These are phyloP conservation scores for Silurus glanis DNA, from an alignment of 2,113 vertebrate genomes.

Conservation along the genomic window DNA sequence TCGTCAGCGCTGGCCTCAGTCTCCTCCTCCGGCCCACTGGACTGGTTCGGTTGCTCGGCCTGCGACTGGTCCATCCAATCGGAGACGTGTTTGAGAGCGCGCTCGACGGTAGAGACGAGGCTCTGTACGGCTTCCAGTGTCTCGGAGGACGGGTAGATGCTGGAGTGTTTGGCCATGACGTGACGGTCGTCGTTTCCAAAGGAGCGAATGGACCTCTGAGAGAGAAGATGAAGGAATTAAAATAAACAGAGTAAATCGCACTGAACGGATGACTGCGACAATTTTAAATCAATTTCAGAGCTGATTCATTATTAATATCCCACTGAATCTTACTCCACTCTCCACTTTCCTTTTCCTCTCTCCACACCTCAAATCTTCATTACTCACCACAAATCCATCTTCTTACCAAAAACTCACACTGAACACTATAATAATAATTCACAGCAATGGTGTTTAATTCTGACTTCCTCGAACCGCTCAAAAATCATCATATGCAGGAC, in stretches of 20 bases:
- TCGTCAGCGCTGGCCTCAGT: constrained; percentile 76
- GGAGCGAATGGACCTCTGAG: constrained; percentile 96
- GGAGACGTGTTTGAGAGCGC: constrained; percentile 95
- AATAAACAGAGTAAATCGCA: background rate
- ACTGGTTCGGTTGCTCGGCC: constrained; percentile 45
- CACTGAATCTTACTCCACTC: background rate
- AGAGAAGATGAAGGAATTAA: background rate
- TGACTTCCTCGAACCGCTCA: too few relatives aligned
- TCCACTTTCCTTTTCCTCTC: background rate
- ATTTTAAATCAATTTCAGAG: constrained; percentile 38
- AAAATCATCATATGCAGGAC: too few relatives aligned
- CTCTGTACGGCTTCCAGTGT: constrained; percentile 96
- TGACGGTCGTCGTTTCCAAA: constrained; percentile 98
- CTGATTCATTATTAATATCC: constrained; percentile 28
- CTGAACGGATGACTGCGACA: background rate
- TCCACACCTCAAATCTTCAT: background rate
- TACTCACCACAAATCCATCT: background rate
- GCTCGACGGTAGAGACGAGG: constrained; percentile 95
- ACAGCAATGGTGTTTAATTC: background rate
- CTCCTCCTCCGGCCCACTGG: constrained; percentile 67
- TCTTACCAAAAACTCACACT: background rate
- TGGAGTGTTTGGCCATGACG: constrained; percentile 98
- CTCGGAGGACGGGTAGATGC: constrained; percentile 95
- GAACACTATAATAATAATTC: background rate
- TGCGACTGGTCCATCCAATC: constrained; percentile 92